Evolutionary conservation across 2,113 vertebrate genomes (phyloP), one percentile per base, ranked within the genome.

Genomic region (Leiothrix lutea): DNA sequence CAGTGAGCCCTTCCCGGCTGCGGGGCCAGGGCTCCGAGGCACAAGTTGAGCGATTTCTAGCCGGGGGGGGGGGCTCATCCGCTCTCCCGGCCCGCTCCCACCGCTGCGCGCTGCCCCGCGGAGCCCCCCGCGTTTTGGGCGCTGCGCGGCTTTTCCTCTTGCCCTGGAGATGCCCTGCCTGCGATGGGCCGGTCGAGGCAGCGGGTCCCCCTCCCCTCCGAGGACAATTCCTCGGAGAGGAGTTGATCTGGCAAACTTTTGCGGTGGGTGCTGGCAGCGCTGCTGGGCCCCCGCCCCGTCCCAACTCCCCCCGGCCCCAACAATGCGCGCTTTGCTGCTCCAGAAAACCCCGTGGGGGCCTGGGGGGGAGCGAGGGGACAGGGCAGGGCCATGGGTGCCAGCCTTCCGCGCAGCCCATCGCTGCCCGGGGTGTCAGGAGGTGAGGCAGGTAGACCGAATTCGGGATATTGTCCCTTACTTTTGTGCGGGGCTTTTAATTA

Each of bases 271-370:
- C 65, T 67, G 95, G 87, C 93, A 94, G 65, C 92, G 65, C 87
- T 79, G 97, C 95, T 89, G 95, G 87, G 90, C 92, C 84, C 95
- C 95, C 56, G 92, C 93, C 53, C 85, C 53, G 90, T 85, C 92
- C 85, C 85, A 75, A 79, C 83, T 93, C 73, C 95, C 92, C 88
- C 94, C 96, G 87, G 94, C 88, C 74, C 95, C 36, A 96, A 92
- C 97, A 98, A 97, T 97, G 96, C 88, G 62, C 66, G 96, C 98
- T 98, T 98, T 97, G 97, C 97, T 97, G 97, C 91, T 64, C 81
- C 86, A 51, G 36, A 79, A 88, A 93, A 96, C 91, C 93, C 95
- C 77, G 96, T 17, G 38, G 16, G 15, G 40, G 9, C 8, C 3
- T 3, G 28, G 28, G 70, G 70, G 50, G 72, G 19, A 64, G 60